phyloP scores from a whole-genome alignment of 2,888 invertebrate genomes.

The Auanema sp. region DNA sequence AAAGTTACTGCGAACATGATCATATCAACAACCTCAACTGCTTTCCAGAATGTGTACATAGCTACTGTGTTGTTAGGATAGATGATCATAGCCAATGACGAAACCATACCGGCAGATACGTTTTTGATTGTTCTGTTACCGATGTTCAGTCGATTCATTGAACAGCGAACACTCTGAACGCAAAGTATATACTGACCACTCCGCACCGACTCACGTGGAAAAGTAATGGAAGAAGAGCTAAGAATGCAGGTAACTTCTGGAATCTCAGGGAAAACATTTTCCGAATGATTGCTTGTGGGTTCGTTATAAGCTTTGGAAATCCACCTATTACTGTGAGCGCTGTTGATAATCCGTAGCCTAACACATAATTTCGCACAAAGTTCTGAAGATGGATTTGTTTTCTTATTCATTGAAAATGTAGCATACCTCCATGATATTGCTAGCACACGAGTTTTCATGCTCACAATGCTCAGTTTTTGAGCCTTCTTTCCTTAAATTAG shows the following conservation, averaged over 20 bases:
- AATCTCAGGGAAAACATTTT: slow-evolving; percentile 24
- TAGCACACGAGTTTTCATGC: slow-evolving; percentile 51
- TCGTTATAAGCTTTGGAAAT: slow-evolving; percentile 21
- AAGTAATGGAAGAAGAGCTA: slow-evolving; percentile 51
- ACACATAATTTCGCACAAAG: slow-evolving; percentile 58
- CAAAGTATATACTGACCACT: not conserved
- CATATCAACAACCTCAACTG: slow-evolving; percentile 73
- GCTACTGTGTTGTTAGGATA: slow-evolving; percentile 80
- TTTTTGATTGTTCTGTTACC: slow-evolving; percentile 68
- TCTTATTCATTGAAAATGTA: not conserved
- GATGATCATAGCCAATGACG: slow-evolving; percentile 68
- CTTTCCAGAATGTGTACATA: slow-evolving; percentile 82
- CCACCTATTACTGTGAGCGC: slow-evolving; percentile 28
- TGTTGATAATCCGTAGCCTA: slow-evolving; percentile 60
- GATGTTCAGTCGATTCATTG: slow-evolving; percentile 67
- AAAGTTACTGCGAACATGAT: not conserved
- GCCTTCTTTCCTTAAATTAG: slow-evolving; percentile 30
- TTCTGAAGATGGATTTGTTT: slow-evolving; percentile 22
- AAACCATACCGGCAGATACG: slow-evolving; percentile 30
- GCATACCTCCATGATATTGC: slow-evolving; percentile 43
- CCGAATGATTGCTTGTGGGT: slow-evolving; percentile 26
- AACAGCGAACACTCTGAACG: slow-evolving; percentile 73
- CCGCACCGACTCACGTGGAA: slow-evolving; percentile 47
- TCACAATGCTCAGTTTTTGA: slow-evolving; percentile 39
- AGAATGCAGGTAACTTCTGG: slow-evolving; percentile 51